Base-by-base conservation (phyloP, 1,140 invertebrate species). In the Archivesica marissinica region DNA sequence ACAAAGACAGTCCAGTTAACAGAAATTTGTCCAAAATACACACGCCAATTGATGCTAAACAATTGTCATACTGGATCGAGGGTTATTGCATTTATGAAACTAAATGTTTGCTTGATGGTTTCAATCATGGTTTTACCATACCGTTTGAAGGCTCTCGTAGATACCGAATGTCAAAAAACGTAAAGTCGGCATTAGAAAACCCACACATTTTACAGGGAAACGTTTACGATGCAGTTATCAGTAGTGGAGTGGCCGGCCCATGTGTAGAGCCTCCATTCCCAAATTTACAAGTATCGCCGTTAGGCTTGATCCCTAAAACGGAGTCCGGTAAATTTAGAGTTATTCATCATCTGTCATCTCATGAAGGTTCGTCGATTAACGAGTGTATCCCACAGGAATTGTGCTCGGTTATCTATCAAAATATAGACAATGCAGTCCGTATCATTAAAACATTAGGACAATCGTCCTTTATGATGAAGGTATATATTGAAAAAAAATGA, bases 341-440 rank as follows among this genome's bases (percentile, higher is more conserved):
- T 23, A 85, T 85, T 77, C 79, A 88, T 68, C 84, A 87, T 61
- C 70, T 44, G 41, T 44, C 41, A 44, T 44, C 17, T 44, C 41
- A 7, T 44, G 41, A 44, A 7, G n/a, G n/a, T n/a, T n/a, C n/a
- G n/a, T n/a, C n/a, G n/a, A n/a, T n/a, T n/a, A n/a, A n/a, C n/a
- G n/a, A n/a, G n/a, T n/a, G n/a, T n/a, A n/a, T n/a, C n/a, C n/a
- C n/a, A n/a, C n/a, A n/a, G n/a, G n/a, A n/a, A 17, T 17, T 44
- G 7, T 44, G 41, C 17, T 44, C 41, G 41, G 41, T 44, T 17
- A 9, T 7, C 17, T 44, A 44, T 44, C 41, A 61, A 20, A 75
- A 44, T 47, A 83, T 83, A 13, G 68, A 83, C 13, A 50, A 33
- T 50, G 68, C 52, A n/a, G 47, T 72, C 7, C 6, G 15, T 23